A percentile compares a stretch with the other conserved stretches of the same genome.
phyloP scores from a whole-genome alignment of 1,140 invertebrate species.

The Penaeus japonicus region DNA sequence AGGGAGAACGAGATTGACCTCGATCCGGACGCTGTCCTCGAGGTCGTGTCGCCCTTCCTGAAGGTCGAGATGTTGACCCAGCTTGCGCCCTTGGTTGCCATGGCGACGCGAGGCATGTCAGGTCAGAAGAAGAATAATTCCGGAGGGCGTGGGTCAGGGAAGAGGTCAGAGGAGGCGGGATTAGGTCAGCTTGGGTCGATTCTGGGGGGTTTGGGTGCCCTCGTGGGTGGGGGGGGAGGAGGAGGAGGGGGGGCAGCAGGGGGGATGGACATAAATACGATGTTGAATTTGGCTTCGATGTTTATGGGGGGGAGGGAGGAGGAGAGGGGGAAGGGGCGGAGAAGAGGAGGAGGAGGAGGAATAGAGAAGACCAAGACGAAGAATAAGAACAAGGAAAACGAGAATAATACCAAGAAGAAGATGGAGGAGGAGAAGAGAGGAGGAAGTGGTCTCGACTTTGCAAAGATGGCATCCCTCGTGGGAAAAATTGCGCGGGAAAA shows the following conservation, averaged over 20 bases:
- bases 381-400: not conserved
- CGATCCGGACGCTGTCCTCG: slow-evolving; percentile 37
- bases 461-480: not conserved
- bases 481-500: slow-evolving; percentile 4
- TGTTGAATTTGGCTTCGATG: slow-evolving; percentile 25
- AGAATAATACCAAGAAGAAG: not conserved
- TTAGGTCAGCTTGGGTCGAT: slow-evolving; percentile 4
- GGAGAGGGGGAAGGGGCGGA: too few relatives aligned
- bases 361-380: too few relatives aligned
- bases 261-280: not conserved
- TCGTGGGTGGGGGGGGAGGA: slow-evolving; percentile 7
- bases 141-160: slow-evolving; percentile 4
- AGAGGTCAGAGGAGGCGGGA: not conserved
- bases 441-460: not conserved
- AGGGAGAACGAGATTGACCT: slow-evolving; percentile 44
- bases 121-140: not conserved
- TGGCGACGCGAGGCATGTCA: not conserved
- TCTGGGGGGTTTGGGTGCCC: slow-evolving; percentile 10
- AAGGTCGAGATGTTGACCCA: slow-evolving; percentile 19
- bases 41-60: slow-evolving; percentile 36
- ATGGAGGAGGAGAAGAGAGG: not conserved
- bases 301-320: too few relatives aligned
- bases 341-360: too few relatives aligned
- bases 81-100: not conserved
- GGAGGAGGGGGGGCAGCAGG: too few relatives aligned